A percentile compares a stretch with the other conserved stretches of the same genome.
Evolutionary conservation across 1,140 invertebrate species (phyloP).

Genomic region (Eumaeus atala): DNA sequence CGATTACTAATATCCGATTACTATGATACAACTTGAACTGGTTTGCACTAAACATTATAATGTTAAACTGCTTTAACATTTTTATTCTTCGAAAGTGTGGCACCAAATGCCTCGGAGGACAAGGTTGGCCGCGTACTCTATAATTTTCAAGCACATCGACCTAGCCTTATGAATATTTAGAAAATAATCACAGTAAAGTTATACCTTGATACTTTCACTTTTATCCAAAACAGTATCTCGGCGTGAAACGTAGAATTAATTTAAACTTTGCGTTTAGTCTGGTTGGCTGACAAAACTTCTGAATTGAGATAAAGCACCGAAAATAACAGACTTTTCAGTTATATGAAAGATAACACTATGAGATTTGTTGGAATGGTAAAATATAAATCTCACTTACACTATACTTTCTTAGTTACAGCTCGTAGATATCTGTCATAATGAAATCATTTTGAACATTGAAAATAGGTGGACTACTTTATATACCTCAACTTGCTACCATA

Average conservation of each 20-base stretch:
- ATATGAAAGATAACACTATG: constrained; percentile 44
- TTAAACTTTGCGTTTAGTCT: constrained; percentile 71
- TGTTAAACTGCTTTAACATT: too few species aligned
- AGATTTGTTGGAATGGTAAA: constrained; percentile 25
- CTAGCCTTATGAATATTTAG: constrained; percentile 28
- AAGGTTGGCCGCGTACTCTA: constrained; percentile 7
- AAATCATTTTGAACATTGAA: too few species aligned
- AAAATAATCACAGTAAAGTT: constrained; percentile 31
- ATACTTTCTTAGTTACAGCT: too few species aligned
- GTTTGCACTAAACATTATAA: too few species aligned
- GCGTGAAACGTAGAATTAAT: constrained; percentile 57
- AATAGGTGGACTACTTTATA: too few species aligned
- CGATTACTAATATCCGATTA: too few species aligned
- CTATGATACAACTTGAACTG: too few species aligned
- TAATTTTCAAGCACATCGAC: constrained; percentile 20
- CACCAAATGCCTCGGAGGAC: too few species aligned
- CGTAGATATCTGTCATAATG: too few species aligned
- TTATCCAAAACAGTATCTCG: constrained; percentile 39
- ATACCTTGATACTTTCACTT: constrained; percentile 22
- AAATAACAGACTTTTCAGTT: constrained; percentile 48
- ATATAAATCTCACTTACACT: constrained; percentile 1
- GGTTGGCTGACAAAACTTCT: constrained; percentile 60
- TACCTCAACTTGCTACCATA: too few species aligned
- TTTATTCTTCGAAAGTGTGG: too few species aligned
- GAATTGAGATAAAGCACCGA: constrained; percentile 61